Base-by-base conservation (phyloP, 2,888 invertebrate species). In the Agonopterix arenella region DNA sequence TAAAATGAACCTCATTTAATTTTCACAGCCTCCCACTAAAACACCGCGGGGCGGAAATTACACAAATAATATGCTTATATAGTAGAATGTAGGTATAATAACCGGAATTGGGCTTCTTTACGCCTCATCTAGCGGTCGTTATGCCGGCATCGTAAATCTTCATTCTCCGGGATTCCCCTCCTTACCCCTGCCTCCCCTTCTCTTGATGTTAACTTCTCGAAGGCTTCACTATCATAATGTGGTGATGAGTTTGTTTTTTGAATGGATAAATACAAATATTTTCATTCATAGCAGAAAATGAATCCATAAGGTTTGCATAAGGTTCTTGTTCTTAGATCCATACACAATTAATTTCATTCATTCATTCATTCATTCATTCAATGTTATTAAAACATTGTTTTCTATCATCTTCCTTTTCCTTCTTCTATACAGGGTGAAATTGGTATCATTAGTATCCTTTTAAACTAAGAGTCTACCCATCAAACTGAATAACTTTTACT, bases 121-220 rank as follows among this genome's bases (percentile, higher is more conserved):
- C 85, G 88, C 88, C 88, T 88, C 88, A 88, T 88, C 88, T 86
- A 85, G 76, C 80, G 76, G 86, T 89, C 89, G 89, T 89, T 89
- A 89, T 80, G 80, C 80, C 73, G 64, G 72, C 79, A 69, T 88
- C 89, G 84, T 89, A 89, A 89, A 89, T 89, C 88, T 88, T 86
- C 84, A 82, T 84, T 80, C 82, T 60, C 73, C 73, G 67, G 59
- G 40, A 5, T 10, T 10, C 57, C 54, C 28, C 28, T 28, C 28
- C 4, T 28, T 28, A 7, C 40, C 63, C 64, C 62, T 55, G 51
- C 58, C 60, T 51, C 62, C 64, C 64, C 76, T 71, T 72, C 28
- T 28, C 28, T 28, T 28, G 28, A 28, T 28, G 28, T 28, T 28
- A 28, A 28, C 28, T 28, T 28, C 28, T 28, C 28, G 28, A 73